phyloP scores from a whole-genome alignment of 2,888 invertebrate genomes.

The Elaeidobius kamerunicus region DNA sequence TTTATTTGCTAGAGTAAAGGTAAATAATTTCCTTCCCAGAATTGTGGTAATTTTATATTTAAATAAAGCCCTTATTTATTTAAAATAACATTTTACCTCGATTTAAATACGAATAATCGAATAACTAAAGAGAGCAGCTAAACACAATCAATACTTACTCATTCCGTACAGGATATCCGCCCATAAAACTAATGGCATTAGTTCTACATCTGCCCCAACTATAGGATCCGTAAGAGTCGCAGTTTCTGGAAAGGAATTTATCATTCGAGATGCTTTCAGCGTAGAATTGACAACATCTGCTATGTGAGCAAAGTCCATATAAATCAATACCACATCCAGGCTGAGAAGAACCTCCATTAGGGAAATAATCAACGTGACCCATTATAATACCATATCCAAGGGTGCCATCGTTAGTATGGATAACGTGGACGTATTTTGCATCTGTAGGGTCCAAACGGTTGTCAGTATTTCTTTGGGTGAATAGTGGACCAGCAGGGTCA shows the following conservation, averaged over 20 bases:
- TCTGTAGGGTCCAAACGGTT: conserved; percentile 43
- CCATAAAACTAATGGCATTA: conserved; percentile 29
- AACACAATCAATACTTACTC: conserved; percentile 13
- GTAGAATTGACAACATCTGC: conserved; percentile 48
- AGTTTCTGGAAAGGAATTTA: conserved; percentile 14
- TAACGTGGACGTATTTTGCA: conserved; percentile 44
- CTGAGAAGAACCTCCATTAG: conserved; percentile 45
- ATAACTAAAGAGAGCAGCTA: background rate
- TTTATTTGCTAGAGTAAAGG: no score
- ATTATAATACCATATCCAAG: conserved; percentile 34
- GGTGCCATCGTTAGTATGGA: conserved; percentile 42
- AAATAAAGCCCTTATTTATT: no score
- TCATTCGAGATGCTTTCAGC: conserved; percentile 47
- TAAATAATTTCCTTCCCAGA: no score
- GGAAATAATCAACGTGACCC: conserved; percentile 46
- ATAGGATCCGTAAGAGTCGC: conserved; percentile 16
- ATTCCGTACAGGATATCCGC: conserved; percentile 26
- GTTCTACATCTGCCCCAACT: conserved; percentile 26
- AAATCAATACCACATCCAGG: conserved; percentile 45
- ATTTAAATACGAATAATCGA: no score
- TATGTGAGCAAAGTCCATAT: conserved; percentile 48
- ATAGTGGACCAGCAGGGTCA: conserved; percentile 45
- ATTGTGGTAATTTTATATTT: no score
- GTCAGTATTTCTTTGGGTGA: conserved; percentile 33
- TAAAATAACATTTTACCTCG: no score